phyloP scores from a whole-genome alignment of 2,888 invertebrate genomes.

The Orchesella flavescens region DNA sequence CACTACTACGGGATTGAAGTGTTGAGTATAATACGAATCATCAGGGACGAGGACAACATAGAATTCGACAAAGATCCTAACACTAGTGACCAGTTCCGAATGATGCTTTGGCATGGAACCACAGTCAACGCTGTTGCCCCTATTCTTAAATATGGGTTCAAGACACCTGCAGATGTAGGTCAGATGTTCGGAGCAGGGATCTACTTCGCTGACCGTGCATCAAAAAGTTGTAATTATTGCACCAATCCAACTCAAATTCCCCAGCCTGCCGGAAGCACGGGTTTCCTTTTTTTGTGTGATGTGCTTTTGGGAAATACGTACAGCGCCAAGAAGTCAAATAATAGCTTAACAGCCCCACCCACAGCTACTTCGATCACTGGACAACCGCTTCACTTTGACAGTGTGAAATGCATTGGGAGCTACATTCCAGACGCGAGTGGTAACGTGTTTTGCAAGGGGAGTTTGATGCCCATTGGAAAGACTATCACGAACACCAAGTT shows the following conservation, averaged over 20 bases:
- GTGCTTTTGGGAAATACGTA: conserved; percentile 36
- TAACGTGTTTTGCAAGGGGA: conserved; percentile 8
- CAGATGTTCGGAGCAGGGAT: conserved; percentile 57
- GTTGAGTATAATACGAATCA: too few species aligned
- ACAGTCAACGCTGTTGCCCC: not conserved
- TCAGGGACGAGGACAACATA: not conserved
- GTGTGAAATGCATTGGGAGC: too few species aligned
- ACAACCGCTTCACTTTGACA: too few species aligned
- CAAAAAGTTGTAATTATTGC: conserved; percentile 58
- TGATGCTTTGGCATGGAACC: conserved; percentile 61
- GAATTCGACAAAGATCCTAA: conserved; percentile 6
- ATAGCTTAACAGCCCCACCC: not conserved
- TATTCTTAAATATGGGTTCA: conserved; percentile 48
- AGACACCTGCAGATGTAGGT: conserved; percentile 2
- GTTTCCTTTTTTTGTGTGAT: conserved; percentile 43
- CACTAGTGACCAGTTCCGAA: not conserved
- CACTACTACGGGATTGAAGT: too few species aligned
- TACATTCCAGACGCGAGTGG: not conserved
- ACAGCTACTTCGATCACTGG: too few species aligned
- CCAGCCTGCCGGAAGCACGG: not conserved
- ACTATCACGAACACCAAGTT: conserved; percentile 18
- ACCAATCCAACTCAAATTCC: too few species aligned
- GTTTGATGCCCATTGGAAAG: conserved; percentile 33
- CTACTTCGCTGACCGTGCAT: too few species aligned
- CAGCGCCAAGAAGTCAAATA: conserved; percentile 21